Evolutionary conservation across 2,888 invertebrate genomes (phyloP), one percentile per base, ranked within the genome.

Genomic region (Andrena bicolor): DNA sequence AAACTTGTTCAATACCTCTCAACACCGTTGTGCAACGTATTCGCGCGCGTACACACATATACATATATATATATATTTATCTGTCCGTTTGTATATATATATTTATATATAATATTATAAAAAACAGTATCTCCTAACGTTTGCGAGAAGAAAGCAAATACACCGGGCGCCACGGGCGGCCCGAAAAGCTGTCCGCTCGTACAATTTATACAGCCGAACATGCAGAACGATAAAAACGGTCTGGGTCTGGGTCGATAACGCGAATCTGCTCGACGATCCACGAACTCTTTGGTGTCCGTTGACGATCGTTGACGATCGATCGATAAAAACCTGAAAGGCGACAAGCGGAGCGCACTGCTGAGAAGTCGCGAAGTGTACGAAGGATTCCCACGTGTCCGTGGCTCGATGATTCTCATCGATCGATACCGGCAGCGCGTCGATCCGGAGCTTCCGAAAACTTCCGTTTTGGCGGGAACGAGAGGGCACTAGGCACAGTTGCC

Each of bases 1-100:
- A 93, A 93, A 93, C 93, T 92, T 93, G 93, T 93, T 93, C 93
- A 93, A 93, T 93, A 91, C 86, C 68, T 85, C 84, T 85, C 84
- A 88, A 88, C 88, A 88, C 85, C 83, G 60, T 85, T 88, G 88
- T 88, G 86, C 88, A 88, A 88, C 88, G 86, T 88, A 88, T 88
- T 83, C 80, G 83, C 85, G 88, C 88, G 85, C 86, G 82, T 86
- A 88, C 86, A 88, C 85, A 88, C 79, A 88, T 83, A 88, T 82
- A 88, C 85, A 88, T 83, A 87, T 80, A 86, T 87, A 85, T 85
- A 82, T 85, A 84, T 84, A 85, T 86, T 78, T 81, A 80, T 87
- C 78, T 87, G 76, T 79, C n/a, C 70, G 84, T 80, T 80, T 88
- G 60, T 85, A 76, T 87, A 83, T 82, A 80, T 81, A 75, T 85